phyloP scores from a whole-genome alignment of 1,140 invertebrate genomes.

The Drosophila truncata region DNA sequence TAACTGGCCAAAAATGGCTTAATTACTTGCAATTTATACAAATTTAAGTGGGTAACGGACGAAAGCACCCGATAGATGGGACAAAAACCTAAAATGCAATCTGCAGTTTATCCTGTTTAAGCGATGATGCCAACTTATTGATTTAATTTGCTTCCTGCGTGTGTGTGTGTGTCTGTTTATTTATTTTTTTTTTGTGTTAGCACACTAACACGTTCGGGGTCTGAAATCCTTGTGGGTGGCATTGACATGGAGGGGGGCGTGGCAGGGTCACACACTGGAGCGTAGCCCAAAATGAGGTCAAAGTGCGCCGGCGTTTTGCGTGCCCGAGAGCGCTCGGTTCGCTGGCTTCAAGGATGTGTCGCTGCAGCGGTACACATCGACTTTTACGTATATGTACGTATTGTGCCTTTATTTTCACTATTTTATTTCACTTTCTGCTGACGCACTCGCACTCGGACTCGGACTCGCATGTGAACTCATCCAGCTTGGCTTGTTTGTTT shows the following conservation, averaged over 20 bases:
- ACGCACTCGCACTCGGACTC: constrained; percentile 58
- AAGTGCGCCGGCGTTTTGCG: constrained; percentile 65
- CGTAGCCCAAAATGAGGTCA: constrained; percentile 75
- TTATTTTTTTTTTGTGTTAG: background rate
- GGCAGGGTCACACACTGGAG: constrained; percentile 39
- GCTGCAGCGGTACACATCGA: constrained; percentile 25
- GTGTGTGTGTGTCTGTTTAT: constrained; percentile 9
- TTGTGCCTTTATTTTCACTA: constrained; percentile 79
- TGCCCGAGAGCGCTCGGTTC: constrained; percentile 36
- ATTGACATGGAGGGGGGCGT: background rate
- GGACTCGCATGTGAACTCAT: constrained; percentile 38
- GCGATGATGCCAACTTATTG: constrained; percentile 67
- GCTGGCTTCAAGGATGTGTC: constrained; percentile 18
- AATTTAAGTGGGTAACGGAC: constrained; percentile 47
- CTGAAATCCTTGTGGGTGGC: constrained; percentile 10
- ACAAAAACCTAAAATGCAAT: constrained; percentile 11
- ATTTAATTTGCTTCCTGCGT: constrained; percentile 71
- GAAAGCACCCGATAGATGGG: constrained; percentile 6
- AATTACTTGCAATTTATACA: constrained; percentile 67
- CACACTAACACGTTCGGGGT: background rate
- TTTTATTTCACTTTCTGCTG: constrained; percentile 80
- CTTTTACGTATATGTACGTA: constrained; percentile 40
- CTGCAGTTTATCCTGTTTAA: constrained; percentile 55
- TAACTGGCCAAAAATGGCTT: constrained; percentile 74
- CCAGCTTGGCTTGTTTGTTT: constrained; percentile 30